Base-by-base conservation (phyloP, 2,888 invertebrate genomes). In the Conistra vaccinii region DNA sequence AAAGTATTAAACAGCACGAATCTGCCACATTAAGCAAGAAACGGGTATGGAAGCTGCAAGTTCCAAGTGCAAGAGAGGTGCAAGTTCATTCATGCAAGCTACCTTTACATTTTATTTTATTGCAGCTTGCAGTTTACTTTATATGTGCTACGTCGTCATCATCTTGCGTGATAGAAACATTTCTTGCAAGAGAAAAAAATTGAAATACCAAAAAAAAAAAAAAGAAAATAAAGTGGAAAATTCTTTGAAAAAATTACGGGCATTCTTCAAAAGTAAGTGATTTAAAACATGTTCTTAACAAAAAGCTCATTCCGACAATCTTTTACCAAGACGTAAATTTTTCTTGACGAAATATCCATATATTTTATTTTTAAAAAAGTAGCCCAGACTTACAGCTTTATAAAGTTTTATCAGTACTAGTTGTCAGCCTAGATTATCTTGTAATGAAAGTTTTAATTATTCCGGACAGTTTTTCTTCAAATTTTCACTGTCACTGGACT, bases 361-460 rank as follows among this genome's bases (percentile, higher is more conserved):
- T 57, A 45, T 45, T 42, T 70, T 26, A 32, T 17, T 1, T 39
- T 39, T 39, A 10, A 10, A 10, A 58, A 23, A 39, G 17, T 58
- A 17, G 48, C 69, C 20, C n/a, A 35, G 58, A 42, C 20, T 53
- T 17, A 26, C 12, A 45, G 48, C 26, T 78, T 69, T 69, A 78
- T 51, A n/a, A 78, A 51, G 51, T 76, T 53, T 20, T 60, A 69
- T 69, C 69, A 60, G 42, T 7, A 32, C 6, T 35, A 26, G 58
- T 48, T 51, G 32, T 51, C 53, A 60, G 35, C 60, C n/a, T 35
- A 60, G 69, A 78, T 69, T 68, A 42, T 76, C 32, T 77, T 20
- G 17, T 42, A 32, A 10, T 58, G 29, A 51, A 69, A 51, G 48
- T 60, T 76, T 69, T 45, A 60, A 78, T 60, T 51, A 69, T 68